Conservation (phyloP, 2,888 invertebrate genomes). For the Neoscelio sp. region DNA sequence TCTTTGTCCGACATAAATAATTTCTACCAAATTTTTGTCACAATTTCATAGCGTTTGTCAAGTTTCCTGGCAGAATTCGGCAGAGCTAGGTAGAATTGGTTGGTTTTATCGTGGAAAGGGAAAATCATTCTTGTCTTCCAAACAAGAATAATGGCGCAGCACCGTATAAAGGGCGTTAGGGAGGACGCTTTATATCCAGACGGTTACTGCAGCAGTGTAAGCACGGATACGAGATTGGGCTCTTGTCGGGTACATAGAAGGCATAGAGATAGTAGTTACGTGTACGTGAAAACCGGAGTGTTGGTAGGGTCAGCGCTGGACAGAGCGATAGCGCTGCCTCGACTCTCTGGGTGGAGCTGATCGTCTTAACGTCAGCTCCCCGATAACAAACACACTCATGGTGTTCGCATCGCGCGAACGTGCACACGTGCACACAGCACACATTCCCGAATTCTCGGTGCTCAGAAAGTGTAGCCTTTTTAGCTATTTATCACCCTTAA, state of each 20-base stretch:
- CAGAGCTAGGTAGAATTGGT: slow-evolving; percentile 17
- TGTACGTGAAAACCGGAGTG: slow-evolving; percentile 52
- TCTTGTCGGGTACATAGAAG: slow-evolving; percentile 56
- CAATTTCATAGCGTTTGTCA: slow-evolving; percentile 4
- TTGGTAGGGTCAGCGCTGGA: slow-evolving; percentile 75
- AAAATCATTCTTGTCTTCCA: slow-evolving; percentile 57
- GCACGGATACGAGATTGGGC: slow-evolving; percentile 56
- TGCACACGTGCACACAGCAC: slow-evolving; percentile 35
- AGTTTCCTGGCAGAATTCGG: slow-evolving; percentile 22
- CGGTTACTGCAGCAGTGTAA: slow-evolving; percentile 56
- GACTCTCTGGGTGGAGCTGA: slow-evolving; percentile 74
- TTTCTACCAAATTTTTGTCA: slow-evolving; percentile 30
- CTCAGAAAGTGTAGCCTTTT: slow-evolving; percentile 50
- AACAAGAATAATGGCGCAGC: slow-evolving; percentile 61
- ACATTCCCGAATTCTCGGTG: slow-evolving; percentile 50
- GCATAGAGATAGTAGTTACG: slow-evolving; percentile 59
- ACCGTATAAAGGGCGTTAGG: slow-evolving; percentile 53
- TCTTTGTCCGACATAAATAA: too few relatives aligned
- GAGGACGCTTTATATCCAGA: slow-evolving; percentile 54
- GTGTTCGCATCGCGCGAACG: slow-evolving; percentile 33
- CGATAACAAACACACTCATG: slow-evolving; percentile 61
- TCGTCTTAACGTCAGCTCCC: slow-evolving; percentile 66
- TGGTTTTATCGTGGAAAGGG: slow-evolving; percentile 42
- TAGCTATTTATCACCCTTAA: slow-evolving; percentile 66
- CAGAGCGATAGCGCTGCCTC: slow-evolving; percentile 78